Percentiles rank a stretch among this genome's conserved stretches.
Conservation (phyloP, 2,797 vertebrate species). For the Sebastiscus albofasciatus region DNA sequence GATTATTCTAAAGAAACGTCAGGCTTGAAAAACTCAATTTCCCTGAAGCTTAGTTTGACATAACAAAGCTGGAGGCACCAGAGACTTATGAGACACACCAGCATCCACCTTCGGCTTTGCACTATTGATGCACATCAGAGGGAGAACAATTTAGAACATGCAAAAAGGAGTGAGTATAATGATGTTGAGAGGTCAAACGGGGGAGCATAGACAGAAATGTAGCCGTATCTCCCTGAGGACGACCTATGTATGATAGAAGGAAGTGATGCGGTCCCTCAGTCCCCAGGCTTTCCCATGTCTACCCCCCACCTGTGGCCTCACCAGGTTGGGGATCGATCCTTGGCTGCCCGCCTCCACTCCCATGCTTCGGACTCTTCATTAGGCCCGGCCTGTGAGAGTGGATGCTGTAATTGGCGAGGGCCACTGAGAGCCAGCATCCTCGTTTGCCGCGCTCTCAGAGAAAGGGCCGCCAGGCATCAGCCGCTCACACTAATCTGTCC, state of each 20-base stretch:
- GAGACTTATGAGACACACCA: slow-evolving; percentile 6
- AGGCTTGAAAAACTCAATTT: slow-evolving; percentile 17
- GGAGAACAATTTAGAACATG: slow-evolving; percentile 6
- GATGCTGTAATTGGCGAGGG: slow-evolving; percentile 81
- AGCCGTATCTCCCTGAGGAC: slow-evolving; percentile 15
- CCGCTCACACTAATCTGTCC: slow-evolving; percentile 83
- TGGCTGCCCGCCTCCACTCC: slow-evolving; percentile 55
- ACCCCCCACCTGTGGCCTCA: slow-evolving; percentile 59
- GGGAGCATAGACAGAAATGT: slow-evolving; percentile 11
- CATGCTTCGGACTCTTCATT: slow-evolving; percentile 76
- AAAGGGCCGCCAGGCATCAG: slow-evolving; percentile 73
- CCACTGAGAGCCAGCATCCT: slow-evolving; percentile 81
- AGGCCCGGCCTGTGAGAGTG: slow-evolving; percentile 59
- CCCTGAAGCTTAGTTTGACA: slow-evolving; percentile 30
- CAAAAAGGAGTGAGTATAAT: slow-evolving; percentile 30
- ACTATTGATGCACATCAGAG: slow-evolving; percentile 16
- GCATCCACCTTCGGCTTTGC: neutral
- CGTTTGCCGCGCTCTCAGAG: slow-evolving; percentile 53
- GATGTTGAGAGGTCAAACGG: slow-evolving; percentile 41
- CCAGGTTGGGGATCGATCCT: slow-evolving; percentile 70
- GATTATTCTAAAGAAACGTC: slow-evolving; percentile 30
- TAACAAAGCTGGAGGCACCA: slow-evolving; percentile 25
- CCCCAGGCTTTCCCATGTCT: slow-evolving; percentile 59
- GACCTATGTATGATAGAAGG: slow-evolving; percentile 18
- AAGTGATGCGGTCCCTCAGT: slow-evolving; percentile 30